Conservation (phyloP, 2,888 invertebrate species). For the Chironomus tentans region DNA sequence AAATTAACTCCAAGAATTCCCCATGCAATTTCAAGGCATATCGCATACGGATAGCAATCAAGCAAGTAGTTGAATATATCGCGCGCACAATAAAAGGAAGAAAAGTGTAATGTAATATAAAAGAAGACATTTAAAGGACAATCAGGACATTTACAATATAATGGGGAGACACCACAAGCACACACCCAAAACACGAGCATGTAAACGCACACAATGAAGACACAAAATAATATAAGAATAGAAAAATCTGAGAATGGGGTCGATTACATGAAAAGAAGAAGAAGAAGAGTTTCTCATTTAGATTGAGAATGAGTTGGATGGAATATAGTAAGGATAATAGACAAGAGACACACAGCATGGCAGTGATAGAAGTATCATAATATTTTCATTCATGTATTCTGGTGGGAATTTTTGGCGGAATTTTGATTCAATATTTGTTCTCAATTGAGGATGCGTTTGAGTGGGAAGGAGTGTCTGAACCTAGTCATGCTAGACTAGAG, state of each 20-base stretch:
- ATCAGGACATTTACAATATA: constrained; percentile 23
- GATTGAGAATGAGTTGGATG: too few relatives aligned
- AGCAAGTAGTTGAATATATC: background rate
- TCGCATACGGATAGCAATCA: background rate
- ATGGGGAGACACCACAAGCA: background rate
- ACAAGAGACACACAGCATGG: background rate
- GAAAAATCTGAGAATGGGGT: background rate
- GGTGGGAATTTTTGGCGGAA: too few relatives aligned
- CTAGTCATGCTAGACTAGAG: too few relatives aligned
- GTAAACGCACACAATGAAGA: background rate
- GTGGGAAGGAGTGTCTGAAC: too few relatives aligned
- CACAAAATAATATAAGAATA: background rate
- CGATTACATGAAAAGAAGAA: background rate
- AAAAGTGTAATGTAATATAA: constrained; percentile 25
- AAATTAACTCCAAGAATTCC: too few relatives aligned
- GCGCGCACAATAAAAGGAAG: constrained; percentile 1
- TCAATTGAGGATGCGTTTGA: too few relatives aligned
- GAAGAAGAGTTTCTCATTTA: too few relatives aligned
- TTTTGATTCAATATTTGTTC: too few relatives aligned
- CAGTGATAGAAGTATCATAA: background rate
- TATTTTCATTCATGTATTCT: too few relatives aligned
- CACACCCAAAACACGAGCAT: background rate
- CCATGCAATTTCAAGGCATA: too few relatives aligned
- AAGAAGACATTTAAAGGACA: constrained; percentile 27
- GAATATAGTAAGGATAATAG: background rate